Percentiles rank a stretch among this genome's conserved stretches.
Evolutionary conservation across 2,797 vertebrate species (phyloP).

Genomic region (Anabacerthia variegaticeps): DNA sequence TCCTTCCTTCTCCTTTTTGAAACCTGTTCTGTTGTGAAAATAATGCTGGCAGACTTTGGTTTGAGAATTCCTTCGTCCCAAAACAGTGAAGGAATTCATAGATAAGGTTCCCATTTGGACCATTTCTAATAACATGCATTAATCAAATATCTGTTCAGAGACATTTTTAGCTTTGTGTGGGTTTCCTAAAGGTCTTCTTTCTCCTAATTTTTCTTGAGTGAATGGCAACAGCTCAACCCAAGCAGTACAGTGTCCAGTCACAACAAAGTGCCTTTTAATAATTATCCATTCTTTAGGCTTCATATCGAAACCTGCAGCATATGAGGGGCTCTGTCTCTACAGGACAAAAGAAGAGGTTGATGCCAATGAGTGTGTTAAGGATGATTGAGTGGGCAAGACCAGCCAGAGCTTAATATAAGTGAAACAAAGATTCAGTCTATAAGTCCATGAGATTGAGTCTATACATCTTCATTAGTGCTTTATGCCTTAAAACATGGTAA

Average conservation of each 20-base stretch:
- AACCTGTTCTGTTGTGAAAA: neutral
- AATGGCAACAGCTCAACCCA: neutral
- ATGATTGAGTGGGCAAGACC: constrained; percentile 72
- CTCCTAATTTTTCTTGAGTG: constrained; percentile 1
- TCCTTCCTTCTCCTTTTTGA: neutral
- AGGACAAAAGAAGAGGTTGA: constrained; percentile 55
- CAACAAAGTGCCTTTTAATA: constrained; percentile 1
- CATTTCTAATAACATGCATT: constrained; percentile 13
- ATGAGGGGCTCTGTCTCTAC: constrained; percentile 12
- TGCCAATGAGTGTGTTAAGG: constrained; percentile 63
- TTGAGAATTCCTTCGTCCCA: constrained; percentile 10
- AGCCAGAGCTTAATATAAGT: constrained; percentile 68
- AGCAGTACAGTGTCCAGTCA: neutral
- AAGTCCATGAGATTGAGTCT: constrained; percentile 73
- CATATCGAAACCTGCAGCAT: constrained; percentile 33
- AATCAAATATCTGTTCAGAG: neutral
- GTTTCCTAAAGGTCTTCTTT: constrained; percentile 4
- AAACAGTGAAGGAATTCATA: constrained; percentile 7
- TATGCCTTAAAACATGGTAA: constrained; percentile 70
- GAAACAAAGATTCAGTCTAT: constrained; percentile 65
- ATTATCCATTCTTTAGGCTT: constrained; percentile 27
- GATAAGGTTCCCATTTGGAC: neutral
- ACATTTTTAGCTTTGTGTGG: neutral
- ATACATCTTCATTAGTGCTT: constrained; percentile 77
- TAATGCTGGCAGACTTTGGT: neutral